Conservation (phyloP, 1,140 invertebrate species). For the Globodera rostochiensis region DNA sequence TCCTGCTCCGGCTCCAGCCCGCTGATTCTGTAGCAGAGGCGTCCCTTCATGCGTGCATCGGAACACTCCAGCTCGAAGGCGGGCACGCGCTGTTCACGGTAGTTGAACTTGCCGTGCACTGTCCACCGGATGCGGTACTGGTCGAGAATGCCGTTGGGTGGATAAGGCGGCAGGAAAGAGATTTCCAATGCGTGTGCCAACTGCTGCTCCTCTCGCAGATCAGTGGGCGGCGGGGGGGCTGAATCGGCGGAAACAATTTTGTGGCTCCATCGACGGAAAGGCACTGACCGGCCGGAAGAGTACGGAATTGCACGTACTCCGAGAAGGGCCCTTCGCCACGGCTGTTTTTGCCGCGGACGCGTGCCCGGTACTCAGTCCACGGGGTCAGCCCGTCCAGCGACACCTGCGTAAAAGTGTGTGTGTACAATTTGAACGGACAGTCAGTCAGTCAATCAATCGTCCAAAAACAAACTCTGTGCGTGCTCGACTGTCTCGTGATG, state of each 20-base stretch:
- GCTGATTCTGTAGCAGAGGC: conserved; percentile 60
- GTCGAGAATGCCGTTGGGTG: conserved; percentile 62
- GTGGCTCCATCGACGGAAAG: neutral
- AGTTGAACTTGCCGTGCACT: conserved; percentile 56
- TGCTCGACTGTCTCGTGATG: conserved; percentile 38
- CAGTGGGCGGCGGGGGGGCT: conserved; percentile 60
- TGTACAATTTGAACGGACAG: neutral
- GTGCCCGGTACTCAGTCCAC: conserved; percentile 61
- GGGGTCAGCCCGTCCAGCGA: conserved; percentile 61
- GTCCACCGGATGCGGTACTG: conserved; percentile 61
- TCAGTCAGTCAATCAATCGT: neutral
- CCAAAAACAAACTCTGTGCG: neutral
- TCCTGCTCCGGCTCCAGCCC: conserved; percentile 64
- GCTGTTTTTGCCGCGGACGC: conserved; percentile 57
- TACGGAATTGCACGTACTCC: conserved; percentile 59
- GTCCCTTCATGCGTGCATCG: conserved; percentile 51
- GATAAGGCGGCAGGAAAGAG: conserved; percentile 60
- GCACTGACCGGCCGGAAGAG: conserved; percentile 44
- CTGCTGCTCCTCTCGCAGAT: conserved; percentile 58
- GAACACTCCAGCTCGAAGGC: conserved; percentile 60
- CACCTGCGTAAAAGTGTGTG: conserved; percentile 44
- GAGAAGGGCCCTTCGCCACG: conserved; percentile 62
- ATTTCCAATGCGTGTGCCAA: conserved; percentile 62
- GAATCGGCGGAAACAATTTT: neutral
- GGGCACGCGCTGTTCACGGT: conserved; percentile 59